Conservation (phyloP, 2,113 vertebrate species). For the Motacilla alba region DNA sequence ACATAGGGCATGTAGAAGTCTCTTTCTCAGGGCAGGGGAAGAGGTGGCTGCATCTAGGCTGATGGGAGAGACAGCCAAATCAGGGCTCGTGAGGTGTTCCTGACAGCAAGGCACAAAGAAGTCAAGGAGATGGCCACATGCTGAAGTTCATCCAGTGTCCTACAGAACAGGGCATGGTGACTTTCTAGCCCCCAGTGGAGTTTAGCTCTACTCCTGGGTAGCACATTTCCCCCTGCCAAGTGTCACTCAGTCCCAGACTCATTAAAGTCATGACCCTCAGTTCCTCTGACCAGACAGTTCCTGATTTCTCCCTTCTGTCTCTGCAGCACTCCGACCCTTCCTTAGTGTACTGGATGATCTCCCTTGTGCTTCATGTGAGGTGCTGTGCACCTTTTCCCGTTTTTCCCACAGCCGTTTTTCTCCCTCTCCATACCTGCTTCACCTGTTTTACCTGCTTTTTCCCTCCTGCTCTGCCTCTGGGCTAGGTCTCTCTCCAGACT, state of each 20-base stretch:
- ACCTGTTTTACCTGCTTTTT: constrained; percentile 48
- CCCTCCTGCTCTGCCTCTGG: not conserved
- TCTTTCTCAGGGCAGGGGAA: not conserved
- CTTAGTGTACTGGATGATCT: not conserved
- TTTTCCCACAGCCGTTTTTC: constrained; percentile 3
- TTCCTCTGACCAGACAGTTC: not conserved
- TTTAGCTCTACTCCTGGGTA: not conserved
- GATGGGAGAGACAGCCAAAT: not conserved
- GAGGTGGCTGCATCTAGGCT: not conserved
- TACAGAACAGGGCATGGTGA: not conserved
- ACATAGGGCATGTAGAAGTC: not conserved
- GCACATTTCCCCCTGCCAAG: not conserved
- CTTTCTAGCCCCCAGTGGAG: not conserved
- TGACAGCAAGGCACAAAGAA: not conserved
- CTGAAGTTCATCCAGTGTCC: not conserved
- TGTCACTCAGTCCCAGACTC: not conserved
- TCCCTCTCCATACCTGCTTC: constrained; percentile 13
- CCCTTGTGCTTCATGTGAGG: fast-evolving
- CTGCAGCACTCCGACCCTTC: not conserved
- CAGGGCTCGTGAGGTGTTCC: not conserved
- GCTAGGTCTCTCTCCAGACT: constrained; percentile 28
- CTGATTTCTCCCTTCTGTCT: not conserved
- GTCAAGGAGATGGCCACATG: fast-evolving
- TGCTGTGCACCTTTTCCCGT: not conserved
- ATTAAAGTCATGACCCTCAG: not conserved